Conservation (phyloP, 2,797 vertebrate species). For the Silurus lanzhouensis region DNA sequence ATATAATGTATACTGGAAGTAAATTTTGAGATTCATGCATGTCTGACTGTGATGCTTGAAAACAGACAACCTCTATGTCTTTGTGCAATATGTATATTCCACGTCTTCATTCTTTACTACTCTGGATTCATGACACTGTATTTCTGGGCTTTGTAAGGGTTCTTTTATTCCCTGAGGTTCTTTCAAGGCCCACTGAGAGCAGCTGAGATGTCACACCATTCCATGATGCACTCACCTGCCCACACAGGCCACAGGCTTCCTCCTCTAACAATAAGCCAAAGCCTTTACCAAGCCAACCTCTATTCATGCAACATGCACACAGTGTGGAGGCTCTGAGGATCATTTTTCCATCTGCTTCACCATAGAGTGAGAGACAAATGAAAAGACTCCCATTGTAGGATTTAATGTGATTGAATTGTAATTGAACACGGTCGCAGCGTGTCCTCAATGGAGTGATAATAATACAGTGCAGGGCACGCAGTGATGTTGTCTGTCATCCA, state of each 20-base stretch:
- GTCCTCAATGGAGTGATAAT: slow-evolving; percentile 42
- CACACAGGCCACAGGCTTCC: slow-evolving; percentile 11
- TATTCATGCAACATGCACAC: slow-evolving; percentile 26
- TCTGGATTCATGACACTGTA: neutral
- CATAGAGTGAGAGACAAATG: slow-evolving; percentile 32
- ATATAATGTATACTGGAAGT: neutral
- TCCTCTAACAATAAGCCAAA: slow-evolving; percentile 39
- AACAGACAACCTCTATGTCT: neutral
- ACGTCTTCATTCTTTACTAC: neutral
- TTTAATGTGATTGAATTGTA: slow-evolving; percentile 46
- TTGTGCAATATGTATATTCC: neutral
- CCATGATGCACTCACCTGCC: slow-evolving; percentile 34
- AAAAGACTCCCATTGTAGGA: slow-evolving; percentile 34
- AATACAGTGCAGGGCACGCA: slow-evolving; percentile 24
- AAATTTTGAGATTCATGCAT: neutral
- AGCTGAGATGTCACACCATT: slow-evolving; percentile 7
- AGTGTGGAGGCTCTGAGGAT: slow-evolving; percentile 25
- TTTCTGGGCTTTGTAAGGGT: neutral
- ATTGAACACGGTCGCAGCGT: slow-evolving; percentile 30
- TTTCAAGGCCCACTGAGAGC: slow-evolving; percentile 16
- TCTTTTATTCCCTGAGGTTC: neutral
- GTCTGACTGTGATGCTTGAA: neutral
- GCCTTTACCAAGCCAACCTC: slow-evolving; percentile 42
- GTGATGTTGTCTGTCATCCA: slow-evolving; percentile 17
- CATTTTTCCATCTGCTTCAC: slow-evolving; percentile 36